Base-by-base conservation (phyloP, 2,797 vertebrate genomes). In the Spheniscus humboldti region DNA sequence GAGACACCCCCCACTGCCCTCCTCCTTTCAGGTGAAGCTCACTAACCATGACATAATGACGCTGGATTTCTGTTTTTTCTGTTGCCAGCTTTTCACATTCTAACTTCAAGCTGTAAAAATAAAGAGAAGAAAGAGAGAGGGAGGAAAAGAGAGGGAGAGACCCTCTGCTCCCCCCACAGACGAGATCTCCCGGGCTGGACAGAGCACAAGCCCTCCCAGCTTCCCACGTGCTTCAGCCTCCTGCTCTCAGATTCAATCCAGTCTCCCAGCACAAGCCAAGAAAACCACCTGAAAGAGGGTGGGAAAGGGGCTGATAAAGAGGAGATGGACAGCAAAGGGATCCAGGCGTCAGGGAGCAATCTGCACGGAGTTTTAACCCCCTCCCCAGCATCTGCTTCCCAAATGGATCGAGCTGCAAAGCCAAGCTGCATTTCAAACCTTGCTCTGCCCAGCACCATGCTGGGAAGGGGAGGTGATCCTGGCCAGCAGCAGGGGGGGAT, bases 41-140 rank as follows among this genome's bases (percentile, higher is more conserved):
- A 96, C 99, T 99, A 97, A 99, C 99, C 99, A 99, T 99, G 97
- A 99, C 99, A 90, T 99, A 99, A 98, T 99, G 99, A 94, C 99
- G 98, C 98, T 99, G 99, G 97, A 99, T 99, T 98, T 99, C 99
- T 0, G 99, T 99, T 98, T 99, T 99, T 97, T 99, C 99, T 53
- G 99, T 99, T 78, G 99, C 99, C 98, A 99, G 98, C 95, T 99
- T 99, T 98, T 99, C 99, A 97, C 99, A 99, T 97, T 99, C 99
- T 97, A 99, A 91, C 97, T 99, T 99, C 97, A 99, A 98, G 98
- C 99, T 99, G 97, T 79, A 97, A 91, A 97, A 92, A 97, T 82
- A 97, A 53, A 97, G 48, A 81, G 75, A 53, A 94, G 84, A 88
- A 11, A 82, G 88, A 72, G 77, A 77, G 57, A 73, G 28, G 47